These are phyloP conservation scores for Brachypodius melanocephalos DNA, from an alignment of 2,113 vertebrate species.

Conservation along the genomic window DNA sequence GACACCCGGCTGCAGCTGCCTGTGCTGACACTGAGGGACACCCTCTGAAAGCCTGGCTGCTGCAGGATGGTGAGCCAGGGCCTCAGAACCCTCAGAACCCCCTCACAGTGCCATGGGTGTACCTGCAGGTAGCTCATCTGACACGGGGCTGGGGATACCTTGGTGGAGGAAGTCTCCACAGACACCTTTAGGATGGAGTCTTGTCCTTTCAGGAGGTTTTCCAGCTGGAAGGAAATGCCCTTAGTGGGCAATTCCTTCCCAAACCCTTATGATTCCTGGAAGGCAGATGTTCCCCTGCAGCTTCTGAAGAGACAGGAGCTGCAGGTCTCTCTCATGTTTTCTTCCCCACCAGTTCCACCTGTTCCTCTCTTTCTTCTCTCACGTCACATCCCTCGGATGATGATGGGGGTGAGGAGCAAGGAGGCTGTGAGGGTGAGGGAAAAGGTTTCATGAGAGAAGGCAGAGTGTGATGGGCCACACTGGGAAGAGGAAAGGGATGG, in stretches of 20 bases:
- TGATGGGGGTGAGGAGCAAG: not conserved
- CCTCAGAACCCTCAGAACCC: not conserved
- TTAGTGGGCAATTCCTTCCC: not conserved
- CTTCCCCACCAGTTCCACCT: not conserved
- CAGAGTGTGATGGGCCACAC: fast-evolving
- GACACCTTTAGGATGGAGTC: not conserved
- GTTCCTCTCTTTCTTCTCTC: not conserved
- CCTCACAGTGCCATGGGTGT: not conserved
- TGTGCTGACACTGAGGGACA: not conserved
- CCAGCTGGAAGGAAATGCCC: not conserved
- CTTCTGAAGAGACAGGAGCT: not conserved
- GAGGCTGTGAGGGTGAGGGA: not conserved
- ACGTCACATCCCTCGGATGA: not conserved
- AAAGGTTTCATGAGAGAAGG: not conserved
- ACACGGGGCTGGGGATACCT: not conserved
- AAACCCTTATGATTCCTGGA: not conserved
- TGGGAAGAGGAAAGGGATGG: not conserved
- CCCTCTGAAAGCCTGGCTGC: not conserved
- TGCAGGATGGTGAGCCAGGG: not conserved
- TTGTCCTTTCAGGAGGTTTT: not conserved
- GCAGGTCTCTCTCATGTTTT: not conserved
- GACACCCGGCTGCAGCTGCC: slow-evolving; percentile 40
- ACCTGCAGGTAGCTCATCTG: not conserved
- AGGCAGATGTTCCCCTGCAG: not conserved
- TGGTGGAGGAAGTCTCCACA: fast-evolving